Conservation (phyloP, 2,888 invertebrate species). For the Tipula helvola region DNA sequence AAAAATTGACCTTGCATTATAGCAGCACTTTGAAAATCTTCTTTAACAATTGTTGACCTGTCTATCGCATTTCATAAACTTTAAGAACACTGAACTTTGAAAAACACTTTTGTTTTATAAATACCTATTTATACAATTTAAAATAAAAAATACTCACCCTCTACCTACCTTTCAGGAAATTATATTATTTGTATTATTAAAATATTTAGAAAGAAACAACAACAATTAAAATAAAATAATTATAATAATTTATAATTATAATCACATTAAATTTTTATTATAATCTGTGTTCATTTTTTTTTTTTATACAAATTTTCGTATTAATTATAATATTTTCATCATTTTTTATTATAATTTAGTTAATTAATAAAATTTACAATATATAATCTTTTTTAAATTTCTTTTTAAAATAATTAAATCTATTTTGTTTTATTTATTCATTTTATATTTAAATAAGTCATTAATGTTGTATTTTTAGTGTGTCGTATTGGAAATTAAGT, state of each 20-base stretch:
- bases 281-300: not conserved
- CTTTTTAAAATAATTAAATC: not conserved
- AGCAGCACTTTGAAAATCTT: too few relatives aligned
- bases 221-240: not conserved
- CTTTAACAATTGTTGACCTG: too few relatives aligned
- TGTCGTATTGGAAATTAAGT: not conserved
- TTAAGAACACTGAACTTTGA: too few relatives aligned
- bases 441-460: not conserved
- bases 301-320: not conserved
- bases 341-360: not conserved
- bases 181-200: not conserved
- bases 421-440: not conserved
- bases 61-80: too few relatives aligned
- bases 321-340: not conserved
- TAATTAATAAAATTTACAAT: not conserved
- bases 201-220: not conserved
- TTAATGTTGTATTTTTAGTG: not conserved
- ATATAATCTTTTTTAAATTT: not conserved
- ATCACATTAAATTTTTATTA: not conserved
- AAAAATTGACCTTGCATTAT: too few relatives aligned
- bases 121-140: too few relatives aligned
- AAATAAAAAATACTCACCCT: too few relatives aligned
- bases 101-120: too few relatives aligned
- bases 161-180: too few relatives aligned
- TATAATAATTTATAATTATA: constrained; percentile 4